Conservation (phyloP, 2,888 invertebrate genomes). For the Drosophila multiciliata region DNA sequence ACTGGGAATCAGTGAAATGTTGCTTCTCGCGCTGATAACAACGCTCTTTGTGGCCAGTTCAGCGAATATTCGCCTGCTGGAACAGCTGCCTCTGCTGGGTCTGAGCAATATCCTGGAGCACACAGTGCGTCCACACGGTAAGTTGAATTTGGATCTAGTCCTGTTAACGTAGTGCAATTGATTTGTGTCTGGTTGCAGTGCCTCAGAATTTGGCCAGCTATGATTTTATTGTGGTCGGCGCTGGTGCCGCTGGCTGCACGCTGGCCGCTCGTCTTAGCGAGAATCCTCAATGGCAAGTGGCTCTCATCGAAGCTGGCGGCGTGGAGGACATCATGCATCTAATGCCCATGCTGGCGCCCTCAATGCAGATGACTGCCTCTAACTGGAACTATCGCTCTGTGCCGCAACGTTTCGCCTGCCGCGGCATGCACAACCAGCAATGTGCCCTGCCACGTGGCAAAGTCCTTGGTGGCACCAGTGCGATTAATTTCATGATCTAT, state of each 20-base stretch:
- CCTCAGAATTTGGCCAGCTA: constrained; percentile 87
- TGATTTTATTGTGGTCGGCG: constrained; percentile 94
- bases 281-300: constrained; percentile 85
- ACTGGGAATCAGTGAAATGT: constrained; percentile 41
- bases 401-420: constrained; percentile 88
- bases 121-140: constrained; percentile 57
- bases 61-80: constrained; percentile 32
- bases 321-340: constrained; percentile 83
- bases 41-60: constrained; percentile 10
- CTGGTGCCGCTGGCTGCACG: constrained; percentile 91
- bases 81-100: constrained; percentile 58
- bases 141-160: background rate
- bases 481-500: constrained; percentile 89
- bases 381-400: constrained; percentile 90
- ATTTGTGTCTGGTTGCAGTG: constrained; percentile 29
- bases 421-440: constrained; percentile 83
- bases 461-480: constrained; percentile 87
- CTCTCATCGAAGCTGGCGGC: constrained; percentile 86
- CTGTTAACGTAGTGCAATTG: too few species aligned
- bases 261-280: constrained; percentile 84
- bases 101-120: constrained; percentile 60
- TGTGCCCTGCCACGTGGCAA: constrained; percentile 87
- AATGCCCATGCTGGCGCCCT: constrained; percentile 79
- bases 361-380: constrained; percentile 85
- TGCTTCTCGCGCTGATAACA: constrained; percentile 33